A percentile compares a stretch with the other conserved stretches of the same genome.
These are phyloP conservation scores for Pangasius macronema DNA, from an alignment of 2,797 vertebrate species.

Conservation along the genomic window DNA sequence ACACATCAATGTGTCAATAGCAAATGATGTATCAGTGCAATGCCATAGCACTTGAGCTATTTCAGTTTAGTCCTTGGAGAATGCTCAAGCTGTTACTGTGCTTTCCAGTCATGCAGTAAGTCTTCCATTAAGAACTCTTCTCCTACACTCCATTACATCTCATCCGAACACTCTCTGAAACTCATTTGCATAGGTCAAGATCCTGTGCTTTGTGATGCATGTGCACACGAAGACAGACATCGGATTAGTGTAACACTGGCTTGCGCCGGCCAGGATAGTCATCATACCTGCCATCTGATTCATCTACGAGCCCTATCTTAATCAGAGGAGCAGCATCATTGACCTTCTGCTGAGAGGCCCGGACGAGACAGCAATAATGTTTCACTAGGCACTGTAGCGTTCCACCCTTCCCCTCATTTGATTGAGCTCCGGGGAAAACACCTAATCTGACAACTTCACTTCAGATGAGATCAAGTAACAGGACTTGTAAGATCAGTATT, in stretches of 20 bases:
- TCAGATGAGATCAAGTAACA: too few species aligned
- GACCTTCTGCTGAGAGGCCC: slow-evolving; percentile 46
- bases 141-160: slow-evolving; percentile 39
- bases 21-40: not conserved
- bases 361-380: slow-evolving; percentile 48
- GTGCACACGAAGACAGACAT: slow-evolving; percentile 34
- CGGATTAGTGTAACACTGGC: slow-evolving; percentile 39
- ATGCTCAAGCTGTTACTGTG: slow-evolving; percentile 26
- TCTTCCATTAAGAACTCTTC: slow-evolving; percentile 46
- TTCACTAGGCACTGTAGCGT: slow-evolving; percentile 36
- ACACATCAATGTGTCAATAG: slow-evolving; percentile 18
- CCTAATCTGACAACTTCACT: too few species aligned
- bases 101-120: slow-evolving; percentile 36
- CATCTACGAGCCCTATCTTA: slow-evolving; percentile 48
- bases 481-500: too few species aligned
- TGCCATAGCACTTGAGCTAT: not conserved
- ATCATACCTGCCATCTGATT: slow-evolving; percentile 46
- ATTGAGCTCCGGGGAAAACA: slow-evolving; percentile 20
- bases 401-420: slow-evolving; percentile 31
- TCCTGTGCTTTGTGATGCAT: slow-evolving; percentile 41
- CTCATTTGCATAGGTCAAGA: slow-evolving; percentile 57
- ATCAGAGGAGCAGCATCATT: slow-evolving; percentile 52
- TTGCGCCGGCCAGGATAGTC: slow-evolving; percentile 14
- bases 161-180: slow-evolving; percentile 40
- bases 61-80: slow-evolving; percentile 34